phyloP scores from a whole-genome alignment of 2,797 vertebrate genomes.

The Babyrousa celebensis region DNA sequence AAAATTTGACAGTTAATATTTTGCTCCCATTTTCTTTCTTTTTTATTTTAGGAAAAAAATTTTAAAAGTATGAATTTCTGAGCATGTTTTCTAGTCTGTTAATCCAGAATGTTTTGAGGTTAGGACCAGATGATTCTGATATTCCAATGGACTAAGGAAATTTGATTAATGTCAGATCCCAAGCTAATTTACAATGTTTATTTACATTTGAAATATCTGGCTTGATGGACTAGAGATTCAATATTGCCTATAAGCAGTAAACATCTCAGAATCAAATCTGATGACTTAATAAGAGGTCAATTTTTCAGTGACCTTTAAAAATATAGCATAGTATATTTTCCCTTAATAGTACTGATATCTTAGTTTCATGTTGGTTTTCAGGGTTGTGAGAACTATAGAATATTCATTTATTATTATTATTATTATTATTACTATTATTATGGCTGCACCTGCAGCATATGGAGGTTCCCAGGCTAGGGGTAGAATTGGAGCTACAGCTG shows the following conservation, averaged over 20 bases:
- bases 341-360: neutral
- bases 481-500: too few species aligned
- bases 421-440: too few species aligned
- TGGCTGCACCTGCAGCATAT: too few species aligned
- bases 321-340: neutral
- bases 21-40: neutral
- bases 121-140: neutral
- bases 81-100: neutral
- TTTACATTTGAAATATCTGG: slow-evolving; percentile 54
- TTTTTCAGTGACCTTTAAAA: slow-evolving; percentile 70
- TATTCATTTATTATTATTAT: too few species aligned
- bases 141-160: slow-evolving; percentile 24
- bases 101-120: neutral
- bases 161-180: slow-evolving; percentile 27
- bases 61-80: neutral
- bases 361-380: neutral
- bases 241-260: neutral
- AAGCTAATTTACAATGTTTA: slow-evolving; percentile 22
- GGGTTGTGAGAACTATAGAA: neutral
- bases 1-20: slow-evolving; percentile 27
- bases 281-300: neutral
- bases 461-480: too few species aligned
- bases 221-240: neutral
- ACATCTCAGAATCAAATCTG: neutral
- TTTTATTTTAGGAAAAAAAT: neutral